A percentile compares a stretch with the other conserved stretches of the same genome.
Evolutionary conservation across 2,113 vertebrate genomes (phyloP).

Genomic region (Crotalus viridis): DNA sequence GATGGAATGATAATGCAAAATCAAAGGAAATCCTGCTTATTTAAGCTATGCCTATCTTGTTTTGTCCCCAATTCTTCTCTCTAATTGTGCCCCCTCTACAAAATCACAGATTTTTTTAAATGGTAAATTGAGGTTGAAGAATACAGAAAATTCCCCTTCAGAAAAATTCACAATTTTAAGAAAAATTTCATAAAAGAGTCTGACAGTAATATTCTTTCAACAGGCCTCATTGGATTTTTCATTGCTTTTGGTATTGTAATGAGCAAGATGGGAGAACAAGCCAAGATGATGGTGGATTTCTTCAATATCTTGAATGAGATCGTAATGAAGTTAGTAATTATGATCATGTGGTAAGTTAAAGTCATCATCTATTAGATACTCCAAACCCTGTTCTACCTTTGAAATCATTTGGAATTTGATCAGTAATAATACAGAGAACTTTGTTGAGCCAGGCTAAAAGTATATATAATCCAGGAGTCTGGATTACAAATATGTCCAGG

Average conservation of each 20-base stretch:
- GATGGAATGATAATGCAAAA: background rate
- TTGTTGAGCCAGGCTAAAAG: background rate
- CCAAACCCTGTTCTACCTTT: background rate
- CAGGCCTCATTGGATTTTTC: conserved; percentile 98
- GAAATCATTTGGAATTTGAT: background rate
- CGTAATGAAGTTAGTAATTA: conserved; percentile 96
- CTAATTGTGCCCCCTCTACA: background rate
- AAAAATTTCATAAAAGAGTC: background rate
- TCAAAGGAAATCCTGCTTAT: too few species aligned
- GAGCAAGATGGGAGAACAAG: conserved; percentile 98
- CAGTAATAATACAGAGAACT: background rate
- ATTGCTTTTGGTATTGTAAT: conserved; percentile 98
- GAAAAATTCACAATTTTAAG: conserved; percentile 13
- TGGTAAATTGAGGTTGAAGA: background rate
- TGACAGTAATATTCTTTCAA: conserved; percentile 51
- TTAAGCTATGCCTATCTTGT: background rate
- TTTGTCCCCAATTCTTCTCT: background rate
- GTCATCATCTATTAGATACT: background rate
- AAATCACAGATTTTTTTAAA: background rate
- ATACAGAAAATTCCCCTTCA: background rate
- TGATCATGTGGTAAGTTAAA: conserved; percentile 97
- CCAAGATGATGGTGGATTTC: conserved; percentile 98
- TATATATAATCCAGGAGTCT: background rate
- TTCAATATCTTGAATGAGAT: conserved; percentile 99
- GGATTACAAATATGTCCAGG: background rate